Base-by-base conservation (phyloP, 2,113 vertebrate genomes). In the Anguilla rostrata region DNA sequence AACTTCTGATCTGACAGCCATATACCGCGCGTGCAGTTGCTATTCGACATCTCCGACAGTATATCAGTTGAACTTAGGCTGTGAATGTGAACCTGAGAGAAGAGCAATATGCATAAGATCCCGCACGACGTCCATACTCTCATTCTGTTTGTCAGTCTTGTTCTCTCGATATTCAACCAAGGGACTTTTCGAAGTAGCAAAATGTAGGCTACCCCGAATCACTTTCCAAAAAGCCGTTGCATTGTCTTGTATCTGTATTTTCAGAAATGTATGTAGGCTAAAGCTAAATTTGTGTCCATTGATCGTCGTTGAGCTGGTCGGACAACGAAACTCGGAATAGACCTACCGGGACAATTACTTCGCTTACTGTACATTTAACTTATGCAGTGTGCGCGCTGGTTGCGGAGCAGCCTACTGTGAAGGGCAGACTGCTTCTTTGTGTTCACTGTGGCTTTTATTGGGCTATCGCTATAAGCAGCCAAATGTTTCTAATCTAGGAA, bases 401-500 rank as follows among this genome's bases (percentile, higher is more conserved):
- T 26, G 20, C 60, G 60, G 60, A 16, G 60, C 22, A 53, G 49
- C 8, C 49, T 11, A 5, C 60, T 63, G 60, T 63, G 49, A 53
- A 53, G 49, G 49, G 12, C 22, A 63, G 18, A 63, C 18, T 63
- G 60, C 60, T 26, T 63, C 60, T 63, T 63, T 63, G 20, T 63
- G 60, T 9, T 26, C 2, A 2, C 22, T 22, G 18, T 39, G 63
- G 85, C 46, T 53, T 49, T 41, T 14, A 71, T 71, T 86, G 63
- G 9, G 39, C 66, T 40, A 49, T 78, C 78, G 86, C 79, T 88
- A 90, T 53, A 83, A 89, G 86, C 82, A 89, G 88, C 90, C 60
- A 63, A 22, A 3, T 4, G 60, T 63, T 63, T 63, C 22, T 2
- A 63, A 63, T 26, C 18, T 60, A 9, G 56, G 89, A 88, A 81